Percentiles rank a stretch among this genome's conserved stretches.
Conservation (phyloP, 2,797 vertebrate genomes). For the Thunnus albacares region DNA sequence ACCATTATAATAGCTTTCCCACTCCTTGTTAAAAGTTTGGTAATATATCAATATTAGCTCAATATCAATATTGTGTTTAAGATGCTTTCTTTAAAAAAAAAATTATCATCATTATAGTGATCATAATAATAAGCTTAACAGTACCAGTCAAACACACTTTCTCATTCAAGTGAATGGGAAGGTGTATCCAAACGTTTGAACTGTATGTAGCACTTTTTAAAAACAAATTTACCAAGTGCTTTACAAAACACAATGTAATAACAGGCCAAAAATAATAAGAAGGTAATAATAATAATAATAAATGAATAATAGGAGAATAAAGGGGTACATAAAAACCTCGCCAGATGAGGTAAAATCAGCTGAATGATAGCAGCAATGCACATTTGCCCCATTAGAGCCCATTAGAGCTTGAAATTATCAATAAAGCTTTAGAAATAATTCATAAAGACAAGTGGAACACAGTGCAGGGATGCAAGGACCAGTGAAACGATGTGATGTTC, state of each 20-base stretch:
- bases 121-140: too few species aligned
- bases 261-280: background rate
- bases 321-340: background rate
- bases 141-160: too few species aligned
- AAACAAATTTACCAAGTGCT: background rate
- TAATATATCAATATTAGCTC: background rate
- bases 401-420: background rate
- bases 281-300: background rate
- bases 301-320: background rate
- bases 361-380: background rate
- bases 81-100: too few species aligned
- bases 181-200: too few species aligned
- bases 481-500: background rate
- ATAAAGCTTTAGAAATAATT: background rate
- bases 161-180: too few species aligned
- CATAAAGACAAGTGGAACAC: background rate
- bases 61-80: too few species aligned
- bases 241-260: background rate
- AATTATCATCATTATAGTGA: too few species aligned
- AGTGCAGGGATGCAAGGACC: background rate
- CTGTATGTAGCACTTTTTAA: too few species aligned
- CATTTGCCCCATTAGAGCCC: background rate
- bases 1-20: background rate
- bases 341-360: background rate
- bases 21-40: background rate